Percentiles rank a stretch among this genome's conserved stretches.
Conservation (phyloP, 2,888 invertebrate genomes). For the Meiosimyza platycephala region DNA sequence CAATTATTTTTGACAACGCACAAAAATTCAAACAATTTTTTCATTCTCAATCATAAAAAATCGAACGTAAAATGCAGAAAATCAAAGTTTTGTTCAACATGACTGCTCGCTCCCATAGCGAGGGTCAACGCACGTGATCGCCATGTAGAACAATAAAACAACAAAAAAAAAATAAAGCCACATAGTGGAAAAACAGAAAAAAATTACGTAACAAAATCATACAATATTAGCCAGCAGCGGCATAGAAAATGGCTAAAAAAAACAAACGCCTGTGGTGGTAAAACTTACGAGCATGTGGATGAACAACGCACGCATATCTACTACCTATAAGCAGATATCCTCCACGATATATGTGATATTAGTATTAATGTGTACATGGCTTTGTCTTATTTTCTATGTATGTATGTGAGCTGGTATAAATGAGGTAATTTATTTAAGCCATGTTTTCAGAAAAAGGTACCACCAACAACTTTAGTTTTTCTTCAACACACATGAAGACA, state of each 20-base stretch:
- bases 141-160: not conserved
- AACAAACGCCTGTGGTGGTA: not conserved
- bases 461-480: conserved; percentile 5
- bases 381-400: not conserved
- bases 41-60: too few relatives aligned
- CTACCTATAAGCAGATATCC: not conserved
- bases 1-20: too few relatives aligned
- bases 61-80: not conserved
- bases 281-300: not conserved
- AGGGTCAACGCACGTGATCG: conserved; percentile 26
- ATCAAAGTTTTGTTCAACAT: conserved; percentile 22
- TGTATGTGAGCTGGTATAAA: conserved; percentile 21
- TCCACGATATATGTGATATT: not conserved
- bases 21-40: too few relatives aligned
- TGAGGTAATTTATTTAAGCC: conserved; percentile 45
- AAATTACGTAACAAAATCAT: conserved; percentile 10
- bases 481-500: conserved; percentile 8
- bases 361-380: not conserved
- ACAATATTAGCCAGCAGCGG: not conserved
- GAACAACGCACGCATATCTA: not conserved
- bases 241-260: not conserved
- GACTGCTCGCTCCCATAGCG: not conserved
- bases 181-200: not conserved
- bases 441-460: conserved; percentile 38
- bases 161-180: not conserved